phyloP scores from a whole-genome alignment of 2,888 invertebrate species.

The Megastigmus dorsalis region DNA sequence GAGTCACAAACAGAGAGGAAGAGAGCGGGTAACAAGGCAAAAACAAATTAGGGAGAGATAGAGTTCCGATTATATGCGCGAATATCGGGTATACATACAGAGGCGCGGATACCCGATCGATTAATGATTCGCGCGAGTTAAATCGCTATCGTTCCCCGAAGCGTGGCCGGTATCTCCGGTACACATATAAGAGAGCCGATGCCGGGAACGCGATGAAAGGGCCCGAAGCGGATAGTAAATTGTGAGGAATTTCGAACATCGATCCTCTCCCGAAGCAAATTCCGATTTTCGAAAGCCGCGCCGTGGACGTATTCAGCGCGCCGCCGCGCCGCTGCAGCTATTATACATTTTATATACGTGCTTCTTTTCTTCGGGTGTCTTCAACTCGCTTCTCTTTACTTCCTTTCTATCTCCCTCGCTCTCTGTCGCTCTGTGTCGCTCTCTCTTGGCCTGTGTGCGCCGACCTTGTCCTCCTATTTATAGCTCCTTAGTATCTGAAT shows the following conservation, averaged over 20 bases:
- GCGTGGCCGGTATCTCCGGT: conserved; percentile 58
- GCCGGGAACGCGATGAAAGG: conserved; percentile 60
- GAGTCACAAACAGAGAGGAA: no score
- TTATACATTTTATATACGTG: no score
- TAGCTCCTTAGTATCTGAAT: conserved; percentile 50
- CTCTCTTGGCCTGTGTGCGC: no score
- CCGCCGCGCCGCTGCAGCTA: conserved; percentile 10
- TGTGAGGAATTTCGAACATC: conserved; percentile 61
- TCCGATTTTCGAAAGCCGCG: conserved; percentile 54
- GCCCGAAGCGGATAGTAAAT: conserved; percentile 62
- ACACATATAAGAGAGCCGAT: no score
- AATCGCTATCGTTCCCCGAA: conserved; percentile 60
- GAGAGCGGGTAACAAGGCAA: conserved; percentile 19
- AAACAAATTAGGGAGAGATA: conserved; percentile 45
- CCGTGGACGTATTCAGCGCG: no score
- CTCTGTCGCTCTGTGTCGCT: no score
- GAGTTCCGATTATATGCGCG: conserved; percentile 44
- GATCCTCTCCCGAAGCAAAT: conserved; percentile 62
- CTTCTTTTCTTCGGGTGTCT: conserved; percentile 27
- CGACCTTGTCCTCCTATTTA: conserved; percentile 30
- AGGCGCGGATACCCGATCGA: no score
- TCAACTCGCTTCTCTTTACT: neutral
- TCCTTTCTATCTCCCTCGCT: neutral
- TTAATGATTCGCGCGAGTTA: conserved; percentile 55
- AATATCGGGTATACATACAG: conserved; percentile 29